These are phyloP conservation scores for Zaprionus ornatus DNA, from an alignment of 1,140 invertebrate species.

Conservation along the genomic window DNA sequence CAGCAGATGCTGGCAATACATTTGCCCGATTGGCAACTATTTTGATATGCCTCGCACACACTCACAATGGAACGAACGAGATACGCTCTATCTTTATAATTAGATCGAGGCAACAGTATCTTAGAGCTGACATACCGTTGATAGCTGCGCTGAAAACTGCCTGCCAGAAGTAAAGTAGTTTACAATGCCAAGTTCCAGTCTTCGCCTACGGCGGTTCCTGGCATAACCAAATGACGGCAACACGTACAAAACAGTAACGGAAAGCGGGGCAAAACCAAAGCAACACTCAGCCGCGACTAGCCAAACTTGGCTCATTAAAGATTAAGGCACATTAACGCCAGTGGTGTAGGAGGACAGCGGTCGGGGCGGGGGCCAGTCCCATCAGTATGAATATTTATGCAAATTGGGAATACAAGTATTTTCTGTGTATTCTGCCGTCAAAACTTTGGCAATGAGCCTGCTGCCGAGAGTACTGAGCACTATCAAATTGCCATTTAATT, in stretches of 20 bases:
- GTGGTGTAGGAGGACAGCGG: conserved; percentile 37
- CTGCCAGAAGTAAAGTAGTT: conserved; percentile 49
- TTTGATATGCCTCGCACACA: conserved; percentile 64
- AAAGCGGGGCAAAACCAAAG: conserved; percentile 7
- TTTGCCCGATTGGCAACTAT: conserved; percentile 24
- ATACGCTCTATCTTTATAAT: conserved; percentile 70
- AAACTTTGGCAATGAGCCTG: conserved; percentile 47
- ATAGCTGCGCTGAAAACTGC: conserved; percentile 23
- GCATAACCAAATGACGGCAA: conserved; percentile 35
- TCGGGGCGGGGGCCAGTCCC: conserved; percentile 40
- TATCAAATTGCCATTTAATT: conserved; percentile 72
- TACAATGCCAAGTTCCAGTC: conserved; percentile 44
- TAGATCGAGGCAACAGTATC: conserved; percentile 59
- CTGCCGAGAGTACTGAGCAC: neutral
- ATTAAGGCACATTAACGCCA: conserved; percentile 80
- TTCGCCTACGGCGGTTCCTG: conserved; percentile 27
- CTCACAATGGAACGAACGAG: neutral
- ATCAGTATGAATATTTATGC: conserved; percentile 81
- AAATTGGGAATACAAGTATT: conserved; percentile 80
- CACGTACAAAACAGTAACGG: conserved; percentile 37
- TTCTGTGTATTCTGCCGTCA: conserved; percentile 52
- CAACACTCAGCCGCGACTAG: conserved; percentile 48
- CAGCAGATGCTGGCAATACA: conserved; percentile 29
- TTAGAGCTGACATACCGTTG: conserved; percentile 17
- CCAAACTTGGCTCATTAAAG: conserved; percentile 80